Conservation (phyloP, 2,113 vertebrate genomes). For the Ranitomeya variabilis region DNA sequence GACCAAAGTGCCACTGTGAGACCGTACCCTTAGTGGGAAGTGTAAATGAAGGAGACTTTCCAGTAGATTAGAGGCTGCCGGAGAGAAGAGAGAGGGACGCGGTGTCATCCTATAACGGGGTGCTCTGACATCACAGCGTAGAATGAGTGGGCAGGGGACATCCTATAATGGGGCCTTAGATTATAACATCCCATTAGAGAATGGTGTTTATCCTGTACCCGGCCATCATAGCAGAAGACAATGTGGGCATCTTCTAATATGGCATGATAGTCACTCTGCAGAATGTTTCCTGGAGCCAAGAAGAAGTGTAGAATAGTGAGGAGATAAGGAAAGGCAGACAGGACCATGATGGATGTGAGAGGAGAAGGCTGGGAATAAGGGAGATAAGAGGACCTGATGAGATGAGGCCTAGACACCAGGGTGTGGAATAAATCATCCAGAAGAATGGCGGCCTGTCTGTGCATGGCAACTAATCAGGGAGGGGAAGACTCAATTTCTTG, state of each 20-base stretch:
- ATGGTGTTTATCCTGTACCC: background rate
- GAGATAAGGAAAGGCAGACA: background rate
- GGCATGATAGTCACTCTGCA: background rate
- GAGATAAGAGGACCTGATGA: conserved; percentile 12
- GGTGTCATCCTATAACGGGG: background rate
- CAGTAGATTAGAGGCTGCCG: conserved; percentile 49
- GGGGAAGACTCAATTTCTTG: no score
- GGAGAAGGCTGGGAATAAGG: background rate
- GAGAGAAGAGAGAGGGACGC: conserved; percentile 5
- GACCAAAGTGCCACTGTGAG: no score
- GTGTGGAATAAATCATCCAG: background rate
- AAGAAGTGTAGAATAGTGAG: background rate
- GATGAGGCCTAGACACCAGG: background rate
- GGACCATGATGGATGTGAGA: background rate
- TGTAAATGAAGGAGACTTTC: conserved; percentile 55
- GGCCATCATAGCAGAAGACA: no score
- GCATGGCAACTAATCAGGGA: no score
- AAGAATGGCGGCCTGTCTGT: no score
- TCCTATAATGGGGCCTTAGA: no score
- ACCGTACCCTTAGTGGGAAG: no score
- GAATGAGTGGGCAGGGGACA: background rate
- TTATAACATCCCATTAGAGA: background rate
- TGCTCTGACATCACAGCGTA: background rate
- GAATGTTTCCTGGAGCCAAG: background rate
- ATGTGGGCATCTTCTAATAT: no score